A percentile compares a stretch with the other conserved stretches of the same genome.
phyloP scores from a whole-genome alignment of 1,140 invertebrate genomes.

The Drosophila sproati region DNA sequence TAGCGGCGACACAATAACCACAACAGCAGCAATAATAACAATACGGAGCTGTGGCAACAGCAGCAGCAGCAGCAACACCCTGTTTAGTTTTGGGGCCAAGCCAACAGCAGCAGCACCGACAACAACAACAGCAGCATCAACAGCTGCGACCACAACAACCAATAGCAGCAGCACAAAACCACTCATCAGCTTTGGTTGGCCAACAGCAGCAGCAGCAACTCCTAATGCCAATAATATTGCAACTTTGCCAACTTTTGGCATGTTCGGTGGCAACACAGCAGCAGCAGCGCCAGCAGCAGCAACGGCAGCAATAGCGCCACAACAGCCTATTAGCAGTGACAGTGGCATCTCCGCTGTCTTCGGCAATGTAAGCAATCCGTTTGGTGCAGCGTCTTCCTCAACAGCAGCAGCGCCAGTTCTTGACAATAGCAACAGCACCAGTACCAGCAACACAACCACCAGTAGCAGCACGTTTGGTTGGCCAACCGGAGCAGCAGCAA shows the following conservation, averaged over 20 bases:
- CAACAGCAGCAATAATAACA: not conserved
- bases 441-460: conserved; percentile 7
- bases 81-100: conserved; percentile 37
- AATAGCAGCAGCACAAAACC: not conserved
- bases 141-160: conserved; percentile 2
- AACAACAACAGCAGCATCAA: not conserved
- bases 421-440: not conserved
- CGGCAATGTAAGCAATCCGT: conserved; percentile 43
- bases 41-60: conserved; percentile 39
- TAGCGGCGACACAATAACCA: conserved; percentile 7
- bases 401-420: not conserved
- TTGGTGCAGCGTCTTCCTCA: conserved; percentile 33
- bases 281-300: not conserved
- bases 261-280: conserved; percentile 1
- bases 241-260: not conserved
- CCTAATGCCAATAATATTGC: conserved; percentile 20
- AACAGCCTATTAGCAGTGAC: conserved; percentile 6
- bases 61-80: not conserved
- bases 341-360: conserved; percentile 22
- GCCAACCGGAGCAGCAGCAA: not conserved
- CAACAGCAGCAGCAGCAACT: conserved; percentile 17
- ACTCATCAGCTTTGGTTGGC: not conserved
- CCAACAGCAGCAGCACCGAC: not conserved
- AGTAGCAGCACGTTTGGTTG: not conserved
- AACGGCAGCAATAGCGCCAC: not conserved